These are phyloP conservation scores for Ricordea florida DNA, from an alignment of 92 coral and sea anemone species.

Conservation along the genomic window DNA sequence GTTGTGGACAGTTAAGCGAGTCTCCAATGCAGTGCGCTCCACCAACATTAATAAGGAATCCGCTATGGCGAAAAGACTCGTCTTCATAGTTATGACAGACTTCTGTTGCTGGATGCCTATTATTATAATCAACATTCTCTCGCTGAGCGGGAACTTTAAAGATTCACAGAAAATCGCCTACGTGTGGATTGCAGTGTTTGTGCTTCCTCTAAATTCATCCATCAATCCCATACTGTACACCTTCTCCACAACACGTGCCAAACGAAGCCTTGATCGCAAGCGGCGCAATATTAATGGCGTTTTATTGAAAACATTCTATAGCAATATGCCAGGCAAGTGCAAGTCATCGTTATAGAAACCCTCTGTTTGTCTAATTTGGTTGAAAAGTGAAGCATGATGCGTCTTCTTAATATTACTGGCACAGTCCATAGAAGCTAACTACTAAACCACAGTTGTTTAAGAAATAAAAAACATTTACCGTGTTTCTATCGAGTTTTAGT, in stretches of 20 bases:
- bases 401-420: too few relatives aligned
- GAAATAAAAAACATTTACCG: too few relatives aligned
- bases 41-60: constrained; percentile 63
- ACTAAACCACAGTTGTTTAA: too few relatives aligned
- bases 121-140: constrained; percentile 55
- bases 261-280: constrained; percentile 8
- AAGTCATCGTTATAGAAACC: not conserved
- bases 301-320: not conserved
- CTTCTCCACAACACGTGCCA: constrained; percentile 39
- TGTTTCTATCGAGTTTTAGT: too few relatives aligned
- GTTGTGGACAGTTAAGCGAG: constrained; percentile 57
- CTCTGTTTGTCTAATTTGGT: not conserved
- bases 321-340: not conserved
- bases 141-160: constrained; percentile 50
- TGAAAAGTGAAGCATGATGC: too few relatives aligned
- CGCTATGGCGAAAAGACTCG: constrained; percentile 62
- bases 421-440: too few relatives aligned
- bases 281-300: not conserved
- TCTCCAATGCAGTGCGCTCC: constrained; percentile 47
- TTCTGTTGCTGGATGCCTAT: constrained; percentile 81
- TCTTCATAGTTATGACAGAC: constrained; percentile 68
- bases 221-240: constrained; percentile 68
- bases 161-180: constrained; percentile 62
- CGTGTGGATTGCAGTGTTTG: constrained; percentile 72
- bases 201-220: constrained; percentile 64